Conservation (phyloP, 2,113 vertebrate species). For the Chionomys nivalis region DNA sequence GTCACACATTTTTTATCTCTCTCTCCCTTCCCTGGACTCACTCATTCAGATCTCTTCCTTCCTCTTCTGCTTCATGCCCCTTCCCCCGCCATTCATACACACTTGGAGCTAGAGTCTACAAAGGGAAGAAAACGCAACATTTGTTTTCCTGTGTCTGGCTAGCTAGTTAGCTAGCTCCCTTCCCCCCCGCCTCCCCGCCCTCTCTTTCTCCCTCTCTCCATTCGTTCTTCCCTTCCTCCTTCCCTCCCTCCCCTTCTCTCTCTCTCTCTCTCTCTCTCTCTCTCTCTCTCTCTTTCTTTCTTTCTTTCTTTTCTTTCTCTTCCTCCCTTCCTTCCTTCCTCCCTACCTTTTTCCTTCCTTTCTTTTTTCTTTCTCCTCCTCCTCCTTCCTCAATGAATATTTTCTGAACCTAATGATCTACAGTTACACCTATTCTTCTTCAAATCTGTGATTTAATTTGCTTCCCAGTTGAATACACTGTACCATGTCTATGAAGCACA, state of each 20-base stretch:
- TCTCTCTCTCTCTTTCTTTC: rapidly evolving
- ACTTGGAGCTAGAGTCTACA: background rate
- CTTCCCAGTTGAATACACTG: too few relatives aligned
- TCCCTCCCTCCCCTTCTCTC: rapidly evolving
- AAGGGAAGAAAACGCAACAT: too few relatives aligned
- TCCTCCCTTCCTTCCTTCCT: rapidly evolving
- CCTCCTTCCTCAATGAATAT: background rate
- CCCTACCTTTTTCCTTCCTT: background rate
- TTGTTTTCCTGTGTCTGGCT: background rate
- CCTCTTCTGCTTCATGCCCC: background rate
- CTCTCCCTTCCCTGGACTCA: background rate
- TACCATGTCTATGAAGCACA: background rate
- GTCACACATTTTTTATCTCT: background rate
- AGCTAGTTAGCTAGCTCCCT: too few relatives aligned
- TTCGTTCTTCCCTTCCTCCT: too few relatives aligned
- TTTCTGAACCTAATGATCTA: background rate
- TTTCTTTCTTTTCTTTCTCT: rapidly evolving
- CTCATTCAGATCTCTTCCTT: background rate
- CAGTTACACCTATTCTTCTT: background rate
- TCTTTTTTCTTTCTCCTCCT: rapidly evolving
- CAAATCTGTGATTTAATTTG: background rate
- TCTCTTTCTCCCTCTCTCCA: background rate
- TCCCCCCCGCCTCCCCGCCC: background rate
- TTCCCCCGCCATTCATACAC: background rate
- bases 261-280: rapidly evolving